Base-by-base conservation (phyloP, 2,888 invertebrate genomes). In the Caenorhabditis imperialis region DNA sequence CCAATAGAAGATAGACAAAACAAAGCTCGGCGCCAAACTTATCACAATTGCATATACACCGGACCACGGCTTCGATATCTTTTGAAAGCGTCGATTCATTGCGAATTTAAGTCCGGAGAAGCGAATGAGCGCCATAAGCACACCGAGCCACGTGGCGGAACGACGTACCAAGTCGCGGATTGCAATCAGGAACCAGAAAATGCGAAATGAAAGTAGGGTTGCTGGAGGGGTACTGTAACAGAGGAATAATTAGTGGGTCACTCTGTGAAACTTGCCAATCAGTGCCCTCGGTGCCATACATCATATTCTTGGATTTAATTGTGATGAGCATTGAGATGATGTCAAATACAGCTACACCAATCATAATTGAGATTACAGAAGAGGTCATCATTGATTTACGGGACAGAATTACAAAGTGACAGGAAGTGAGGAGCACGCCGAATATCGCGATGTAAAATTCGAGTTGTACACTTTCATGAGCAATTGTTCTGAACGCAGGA, bases 91-190 rank as follows among this genome's bases (percentile, higher is more conserved):
- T 3, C 37, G 30, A 8, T 38, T n/a, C 22, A 16, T 37, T 1
- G 27, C 37, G 25, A 57, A 57, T n/a, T 37, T 47, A 16, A 57
- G 25, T 16, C 33, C 35, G 6, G 25, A 20, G 23, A 23, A 57
- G n/a, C 57, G 45, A 23, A 57, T 47, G n/a, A 47, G 47, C 8
- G 57, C 57, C 57, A 57, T 57, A 27, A 57, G 33, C 4, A 57
- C 47, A 22, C 45, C 44, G 22, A 57, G 57, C 57, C 57, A 57
- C 35, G 45, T 57, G 47, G 57, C 35, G 7, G 25, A 23, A 6
- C 57, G 14, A 16, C 42, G 27, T 14, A 47, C 45, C 10, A 44
- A 16, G 22, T 57, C 57, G 10, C 57, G 57, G 16, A 37, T n/a
- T 6, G 23, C 33, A 3, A 25, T 12, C 2, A 35, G 25, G 12